Evolutionary conservation across 1,140 invertebrate genomes (phyloP).

Genomic region (Drosophila cardini): DNA sequence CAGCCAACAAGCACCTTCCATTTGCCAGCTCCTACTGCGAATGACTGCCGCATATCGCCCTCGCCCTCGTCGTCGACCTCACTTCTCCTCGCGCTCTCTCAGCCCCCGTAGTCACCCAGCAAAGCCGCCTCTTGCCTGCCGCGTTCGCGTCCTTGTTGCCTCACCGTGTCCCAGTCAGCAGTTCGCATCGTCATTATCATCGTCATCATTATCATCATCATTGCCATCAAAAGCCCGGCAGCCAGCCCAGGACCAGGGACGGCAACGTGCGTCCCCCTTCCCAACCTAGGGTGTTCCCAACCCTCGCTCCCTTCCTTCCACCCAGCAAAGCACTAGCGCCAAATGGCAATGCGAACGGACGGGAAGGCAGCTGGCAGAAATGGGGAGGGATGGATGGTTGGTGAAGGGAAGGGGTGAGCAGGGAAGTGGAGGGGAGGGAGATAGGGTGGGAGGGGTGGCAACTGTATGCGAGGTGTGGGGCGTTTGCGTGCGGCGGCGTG

Average conservation of each 20-base stretch:
- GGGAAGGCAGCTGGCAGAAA: constrained; percentile 4
- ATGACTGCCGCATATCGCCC: constrained; percentile 22
- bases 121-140: background rate
- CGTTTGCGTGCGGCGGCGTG: constrained; percentile 59
- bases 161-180: constrained; percentile 28
- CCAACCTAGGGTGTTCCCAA: background rate
- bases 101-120: background rate
- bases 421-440: background rate
- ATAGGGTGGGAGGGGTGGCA: background rate
- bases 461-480: constrained; percentile 25
- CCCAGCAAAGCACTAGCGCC: constrained; percentile 30
- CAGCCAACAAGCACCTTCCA: constrained; percentile 55
- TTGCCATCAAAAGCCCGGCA: constrained; percentile 57
- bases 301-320: background rate
- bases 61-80: background rate
- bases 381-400: background rate
- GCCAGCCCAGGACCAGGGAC: constrained; percentile 42
- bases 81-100: background rate
- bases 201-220: constrained; percentile 36
- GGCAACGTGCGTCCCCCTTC: constrained; percentile 25
- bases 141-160: constrained; percentile 44
- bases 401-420: background rate
- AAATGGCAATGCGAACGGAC: constrained; percentile 44
- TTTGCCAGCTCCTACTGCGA: constrained; percentile 47
- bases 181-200: constrained; percentile 34